A percentile compares a stretch with the other conserved stretches of the same genome.
These are phyloP conservation scores for Xiphorhynchus elegans DNA, from an alignment of 2,113 vertebrate species.

Conservation along the genomic window DNA sequence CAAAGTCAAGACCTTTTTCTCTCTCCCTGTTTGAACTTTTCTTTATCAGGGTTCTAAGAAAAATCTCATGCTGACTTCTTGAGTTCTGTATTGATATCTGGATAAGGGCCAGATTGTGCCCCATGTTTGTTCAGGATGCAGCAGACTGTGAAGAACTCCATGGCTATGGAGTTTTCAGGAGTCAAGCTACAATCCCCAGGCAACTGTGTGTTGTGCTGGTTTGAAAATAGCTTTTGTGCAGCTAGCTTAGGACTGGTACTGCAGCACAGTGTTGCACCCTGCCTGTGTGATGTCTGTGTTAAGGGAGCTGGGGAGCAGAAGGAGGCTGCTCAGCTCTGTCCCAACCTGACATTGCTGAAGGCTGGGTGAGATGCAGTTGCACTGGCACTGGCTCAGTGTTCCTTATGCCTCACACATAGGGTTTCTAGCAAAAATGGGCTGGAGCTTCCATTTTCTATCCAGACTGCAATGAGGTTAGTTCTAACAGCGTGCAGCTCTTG, in stretches of 20 bases:
- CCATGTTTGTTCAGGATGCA: background rate
- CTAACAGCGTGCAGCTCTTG: background rate
- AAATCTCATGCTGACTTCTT: background rate
- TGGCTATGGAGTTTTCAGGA: background rate
- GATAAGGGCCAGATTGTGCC: background rate
- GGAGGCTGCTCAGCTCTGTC: background rate
- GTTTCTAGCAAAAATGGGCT: background rate
- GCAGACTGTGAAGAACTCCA: background rate
- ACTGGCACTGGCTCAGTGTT: background rate
- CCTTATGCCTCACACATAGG: background rate
- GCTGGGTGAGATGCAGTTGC: background rate
- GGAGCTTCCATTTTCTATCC: background rate
- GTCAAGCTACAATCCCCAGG: background rate
- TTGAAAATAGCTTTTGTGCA: background rate
- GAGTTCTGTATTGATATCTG: background rate
- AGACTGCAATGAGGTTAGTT: background rate
- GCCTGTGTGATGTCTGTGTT: background rate
- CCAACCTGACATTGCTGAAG: background rate
- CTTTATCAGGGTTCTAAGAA: background rate
- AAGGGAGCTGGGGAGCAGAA: background rate
- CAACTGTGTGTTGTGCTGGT: background rate
- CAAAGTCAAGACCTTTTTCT: background rate
- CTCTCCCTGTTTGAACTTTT: background rate
- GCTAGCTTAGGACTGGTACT: background rate
- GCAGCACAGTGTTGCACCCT: background rate